phyloP scores from a whole-genome alignment of 1,140 invertebrate species.

The Nephila pilipes region DNA sequence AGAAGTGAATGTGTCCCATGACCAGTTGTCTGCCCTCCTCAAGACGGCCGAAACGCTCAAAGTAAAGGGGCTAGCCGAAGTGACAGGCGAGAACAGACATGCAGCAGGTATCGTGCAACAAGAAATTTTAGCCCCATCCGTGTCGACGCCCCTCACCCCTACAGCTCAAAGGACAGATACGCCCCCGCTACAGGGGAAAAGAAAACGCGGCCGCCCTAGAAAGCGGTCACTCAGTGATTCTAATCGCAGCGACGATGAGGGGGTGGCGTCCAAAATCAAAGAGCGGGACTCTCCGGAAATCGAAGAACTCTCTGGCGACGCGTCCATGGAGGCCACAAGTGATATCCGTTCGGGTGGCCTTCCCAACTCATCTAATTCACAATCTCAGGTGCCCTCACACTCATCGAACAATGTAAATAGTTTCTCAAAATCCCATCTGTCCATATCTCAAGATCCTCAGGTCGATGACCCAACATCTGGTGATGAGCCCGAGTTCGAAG shows the following conservation, averaged over 20 bases:
- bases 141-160: slow-evolving; percentile 19
- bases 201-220: slow-evolving; percentile 55
- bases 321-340: slow-evolving; percentile 67
- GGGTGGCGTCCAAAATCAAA: slow-evolving; percentile 65
- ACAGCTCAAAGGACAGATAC: slow-evolving; percentile 73
- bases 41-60: slow-evolving; percentile 95
- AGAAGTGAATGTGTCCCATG: slow-evolving; percentile 95
- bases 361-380: slow-evolving; percentile 44
- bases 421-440: slow-evolving; percentile 70
- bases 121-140: slow-evolving; percentile 36
- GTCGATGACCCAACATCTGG: slow-evolving; percentile 44
- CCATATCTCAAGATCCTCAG: slow-evolving; percentile 62
- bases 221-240: slow-evolving; percentile 68
- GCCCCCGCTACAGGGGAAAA: slow-evolving; percentile 66
- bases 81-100: slow-evolving; percentile 79
- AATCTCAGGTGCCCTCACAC: slow-evolving; percentile 51
- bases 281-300: slow-evolving; percentile 62
- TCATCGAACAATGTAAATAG: slow-evolving; percentile 75
- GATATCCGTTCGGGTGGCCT: slow-evolving; percentile 66
- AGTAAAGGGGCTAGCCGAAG: slow-evolving; percentile 95
- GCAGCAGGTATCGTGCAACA: slow-evolving; percentile 60
- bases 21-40: slow-evolving; percentile 92
- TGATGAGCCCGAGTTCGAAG: slow-evolving; percentile 69
- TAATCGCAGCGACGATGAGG: slow-evolving; percentile 63
- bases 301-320: slow-evolving; percentile 70